Conservation (phyloP, 2,888 invertebrate species). For the Pyrgus malvae region DNA sequence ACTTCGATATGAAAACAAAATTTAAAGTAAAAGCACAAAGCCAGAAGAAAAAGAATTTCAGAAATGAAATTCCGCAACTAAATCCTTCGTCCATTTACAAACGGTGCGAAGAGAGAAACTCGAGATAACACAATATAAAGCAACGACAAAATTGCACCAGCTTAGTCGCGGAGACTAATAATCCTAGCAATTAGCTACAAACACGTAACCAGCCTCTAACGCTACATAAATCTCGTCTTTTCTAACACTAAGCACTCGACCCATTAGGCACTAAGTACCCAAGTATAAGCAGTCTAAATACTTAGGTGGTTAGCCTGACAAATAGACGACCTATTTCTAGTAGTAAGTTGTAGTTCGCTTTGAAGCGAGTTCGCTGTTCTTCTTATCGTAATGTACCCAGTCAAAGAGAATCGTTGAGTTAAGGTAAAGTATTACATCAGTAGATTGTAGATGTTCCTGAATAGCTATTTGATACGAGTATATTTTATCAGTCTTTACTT, state of each 20-base stretch:
- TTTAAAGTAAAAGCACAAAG: too few relatives aligned
- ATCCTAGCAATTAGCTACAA: conserved; percentile 21
- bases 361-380: background rate
- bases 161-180: conserved; percentile 19
- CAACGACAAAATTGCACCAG: conserved; percentile 12
- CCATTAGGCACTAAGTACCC: conserved; percentile 38
- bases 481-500: too few relatives aligned
- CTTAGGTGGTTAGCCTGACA: conserved; percentile 22
- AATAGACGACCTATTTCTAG: conserved; percentile 20
- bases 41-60: too few relatives aligned
- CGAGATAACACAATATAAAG: background rate
- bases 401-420: background rate
- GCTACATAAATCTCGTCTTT: conserved; percentile 36
- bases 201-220: conserved; percentile 16
- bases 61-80: too few relatives aligned
- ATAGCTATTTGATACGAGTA: too few relatives aligned
- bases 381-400: conserved; percentile 4
- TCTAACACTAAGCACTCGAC: conserved; percentile 34
- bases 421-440: background rate
- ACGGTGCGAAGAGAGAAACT: background rate
- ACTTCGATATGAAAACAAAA: too few relatives aligned
- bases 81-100: too few relatives aligned
- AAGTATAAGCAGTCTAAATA: conserved; percentile 37
- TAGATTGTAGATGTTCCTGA: too few relatives aligned
- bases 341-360: conserved; percentile 13